These are phyloP conservation scores for Nerophis lumbriciformis DNA, from an alignment of 2,113 vertebrate genomes.

Conservation along the genomic window DNA sequence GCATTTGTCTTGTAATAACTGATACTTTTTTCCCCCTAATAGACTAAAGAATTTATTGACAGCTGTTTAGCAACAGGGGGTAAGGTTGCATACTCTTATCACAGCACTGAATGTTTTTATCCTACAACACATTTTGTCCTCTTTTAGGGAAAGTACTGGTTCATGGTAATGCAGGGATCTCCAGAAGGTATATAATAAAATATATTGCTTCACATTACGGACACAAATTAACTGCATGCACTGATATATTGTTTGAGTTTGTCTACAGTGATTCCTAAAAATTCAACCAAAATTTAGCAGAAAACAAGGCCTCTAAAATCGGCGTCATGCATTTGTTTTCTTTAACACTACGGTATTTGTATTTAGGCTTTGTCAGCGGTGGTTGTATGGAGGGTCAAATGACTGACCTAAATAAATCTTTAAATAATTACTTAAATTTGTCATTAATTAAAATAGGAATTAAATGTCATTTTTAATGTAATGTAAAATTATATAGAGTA, in stretches of 20 bases:
- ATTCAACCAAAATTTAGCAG: too few species aligned
- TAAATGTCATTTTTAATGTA: too few species aligned
- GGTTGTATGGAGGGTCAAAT: too few species aligned
- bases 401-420: too few species aligned
- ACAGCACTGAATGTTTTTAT: neutral
- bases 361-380: too few species aligned
- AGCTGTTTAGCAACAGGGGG: slow-evolving; percentile 94
- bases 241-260: neutral
- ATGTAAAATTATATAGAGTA: too few species aligned
- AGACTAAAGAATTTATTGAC: slow-evolving; percentile 99
- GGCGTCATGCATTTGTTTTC: too few species aligned
- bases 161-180: slow-evolving; percentile 98
- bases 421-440: too few species aligned
- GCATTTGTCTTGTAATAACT: neutral
- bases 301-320: too few species aligned
- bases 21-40: slow-evolving; percentile 23
- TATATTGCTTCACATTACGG: neutral
- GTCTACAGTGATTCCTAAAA: too few species aligned
- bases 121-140: neutral
- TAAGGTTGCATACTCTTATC: slow-evolving; percentile 51
- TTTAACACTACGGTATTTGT: too few species aligned
- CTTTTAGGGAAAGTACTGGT: slow-evolving; percentile 91
- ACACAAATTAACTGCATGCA: neutral
- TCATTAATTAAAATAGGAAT: too few species aligned
- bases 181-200: slow-evolving; percentile 80